A percentile compares a stretch with the other conserved stretches of the same genome.
phyloP scores from a whole-genome alignment of 1,140 invertebrate species.

The Pygmarrhopalites habei region DNA sequence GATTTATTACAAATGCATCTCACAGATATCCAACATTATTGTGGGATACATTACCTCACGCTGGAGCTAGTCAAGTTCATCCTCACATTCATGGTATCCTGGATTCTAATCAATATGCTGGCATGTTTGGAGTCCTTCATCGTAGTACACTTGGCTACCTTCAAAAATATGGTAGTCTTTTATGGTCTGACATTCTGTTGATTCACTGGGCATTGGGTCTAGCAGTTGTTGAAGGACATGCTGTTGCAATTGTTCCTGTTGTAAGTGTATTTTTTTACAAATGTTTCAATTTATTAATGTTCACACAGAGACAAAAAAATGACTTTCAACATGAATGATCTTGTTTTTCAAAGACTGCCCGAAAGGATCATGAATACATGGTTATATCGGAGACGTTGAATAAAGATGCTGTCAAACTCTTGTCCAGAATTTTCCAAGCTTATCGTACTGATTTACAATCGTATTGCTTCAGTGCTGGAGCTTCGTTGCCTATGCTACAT shows the following conservation, averaged over 20 bases:
- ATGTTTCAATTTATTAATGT: too few species aligned
- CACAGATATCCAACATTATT: slow-evolving; percentile 44
- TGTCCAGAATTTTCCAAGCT: slow-evolving; percentile 44
- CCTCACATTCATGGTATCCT: slow-evolving; percentile 49
- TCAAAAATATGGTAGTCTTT: slow-evolving; percentile 40
- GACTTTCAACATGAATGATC: too few species aligned
- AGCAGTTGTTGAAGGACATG: slow-evolving; percentile 41
- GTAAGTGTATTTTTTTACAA: too few species aligned
- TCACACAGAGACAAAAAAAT: too few species aligned
- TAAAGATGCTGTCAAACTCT: slow-evolving; percentile 43
- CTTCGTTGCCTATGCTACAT: slow-evolving; percentile 42
- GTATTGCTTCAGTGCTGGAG: slow-evolving; percentile 45
- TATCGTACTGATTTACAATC: slow-evolving; percentile 44
- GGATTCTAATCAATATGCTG: slow-evolving; percentile 44
- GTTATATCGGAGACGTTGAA: slow-evolving; percentile 43
- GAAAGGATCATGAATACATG: slow-evolving; percentile 48
- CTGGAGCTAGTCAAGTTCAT: slow-evolving; percentile 50
- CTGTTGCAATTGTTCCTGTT: slow-evolving; percentile 45
- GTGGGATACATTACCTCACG: slow-evolving; percentile 49
- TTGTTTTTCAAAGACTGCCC: slow-evolving; percentile 42
- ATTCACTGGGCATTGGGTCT: slow-evolving; percentile 46
- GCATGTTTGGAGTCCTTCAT: slow-evolving; percentile 44
- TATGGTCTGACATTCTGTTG: slow-evolving; percentile 44
- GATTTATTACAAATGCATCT: too few species aligned
- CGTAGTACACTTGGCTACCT: slow-evolving; percentile 42